Percentiles rank a stretch among this genome's conserved stretches.
Evolutionary conservation across 2,113 vertebrate genomes (phyloP).

Genomic region (Pseudonaja textilis): DNA sequence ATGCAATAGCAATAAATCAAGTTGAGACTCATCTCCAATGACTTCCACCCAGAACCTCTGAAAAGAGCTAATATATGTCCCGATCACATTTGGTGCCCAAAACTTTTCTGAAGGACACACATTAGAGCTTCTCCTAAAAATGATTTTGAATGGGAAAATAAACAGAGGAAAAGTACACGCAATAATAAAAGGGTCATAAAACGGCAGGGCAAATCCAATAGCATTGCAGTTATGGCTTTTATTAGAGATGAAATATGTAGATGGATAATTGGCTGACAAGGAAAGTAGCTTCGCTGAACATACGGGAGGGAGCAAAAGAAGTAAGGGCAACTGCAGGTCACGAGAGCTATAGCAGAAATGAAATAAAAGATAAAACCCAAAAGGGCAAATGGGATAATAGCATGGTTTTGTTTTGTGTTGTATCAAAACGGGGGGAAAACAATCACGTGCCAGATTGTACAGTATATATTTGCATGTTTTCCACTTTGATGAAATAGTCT

Average conservation of each 20-base stretch:
- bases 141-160: neutral
- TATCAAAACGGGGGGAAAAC: neutral
- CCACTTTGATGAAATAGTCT: slow-evolving; percentile 21
- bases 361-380: neutral
- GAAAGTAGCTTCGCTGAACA: neutral
- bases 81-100: neutral
- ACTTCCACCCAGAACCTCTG: neutral
- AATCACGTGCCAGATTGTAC: slow-evolving; percentile 2
- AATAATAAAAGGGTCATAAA: neutral
- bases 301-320: neutral
- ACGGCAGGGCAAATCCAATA: neutral
- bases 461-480: slow-evolving; percentile 5
- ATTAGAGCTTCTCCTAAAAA: neutral
- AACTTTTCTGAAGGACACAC: neutral
- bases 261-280: neutral
- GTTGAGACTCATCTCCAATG: neutral
- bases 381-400: neutral
- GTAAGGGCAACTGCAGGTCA: neutral
- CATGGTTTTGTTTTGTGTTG: neutral
- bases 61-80: neutral
- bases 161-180: neutral
- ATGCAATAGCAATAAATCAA: neutral
- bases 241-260: neutral
- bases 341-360: neutral
- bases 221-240: neutral